Base-by-base conservation (phyloP, 2,888 invertebrate species). In the Saturnia pavonia region DNA sequence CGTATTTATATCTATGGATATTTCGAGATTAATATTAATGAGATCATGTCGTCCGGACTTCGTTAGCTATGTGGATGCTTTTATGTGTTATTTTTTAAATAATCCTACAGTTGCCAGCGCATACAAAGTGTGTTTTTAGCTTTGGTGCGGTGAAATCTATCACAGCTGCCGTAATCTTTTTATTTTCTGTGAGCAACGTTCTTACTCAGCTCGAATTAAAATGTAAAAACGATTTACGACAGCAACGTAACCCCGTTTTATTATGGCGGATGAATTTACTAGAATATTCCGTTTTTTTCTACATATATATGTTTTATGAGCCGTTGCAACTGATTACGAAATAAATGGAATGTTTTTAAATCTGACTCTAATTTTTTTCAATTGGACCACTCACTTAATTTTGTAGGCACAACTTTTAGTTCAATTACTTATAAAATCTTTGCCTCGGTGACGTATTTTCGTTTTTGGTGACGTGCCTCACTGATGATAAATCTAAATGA, bases 51-150 rank as follows among this genome's bases (percentile, higher is more conserved):
- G 54, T 27, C 67, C 70, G 42, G 67, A 25, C 19, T 60, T 42
- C 54, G 66, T 40, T 40, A 19, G 54, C 25, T 27, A 65, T n/a
- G 9, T 16, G 40, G 9, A 67, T 67, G 70, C 16, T 69, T 76
- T 76, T 70, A 74, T 76, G 72, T 72, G 72, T 74, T 76, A 75
- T 75, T 74, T 74, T 60, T 74, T 69, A 71, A 69, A 69, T 72
- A 43, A 72, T 73, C 72, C 73, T 68, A 67, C 65, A 69, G 51
- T 60, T 69, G 71, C 72, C 71, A 74, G 74, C 70, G 72, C 51
- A 69, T 57, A 69, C 51, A 51, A 71, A 48, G 25, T 67, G 69
- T 72, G 76, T 71, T 73, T 72, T 71, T 74, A 74, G 71, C 69
- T 48, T 48, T 65, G 60, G 42, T 70, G 60, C 27, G 73, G 66